Evolutionary conservation across 1,140 invertebrate genomes (phyloP).

Genomic region (Drosophila leontia): DNA sequence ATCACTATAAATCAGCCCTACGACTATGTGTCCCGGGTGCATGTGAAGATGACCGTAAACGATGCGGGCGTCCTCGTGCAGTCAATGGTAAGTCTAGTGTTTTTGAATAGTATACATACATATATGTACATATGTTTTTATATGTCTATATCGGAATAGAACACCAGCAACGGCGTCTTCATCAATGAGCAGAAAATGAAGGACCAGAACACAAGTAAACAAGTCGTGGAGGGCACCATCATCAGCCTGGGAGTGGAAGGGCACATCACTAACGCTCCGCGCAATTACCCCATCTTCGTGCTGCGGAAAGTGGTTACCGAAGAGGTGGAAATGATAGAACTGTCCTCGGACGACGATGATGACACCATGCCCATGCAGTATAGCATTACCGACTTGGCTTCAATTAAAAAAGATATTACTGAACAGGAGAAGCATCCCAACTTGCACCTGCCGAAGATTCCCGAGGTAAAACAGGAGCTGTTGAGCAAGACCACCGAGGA

Average conservation of each 20-base stretch:
- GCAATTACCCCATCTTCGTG: conserved; percentile 39
- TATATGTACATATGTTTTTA: too few species aligned
- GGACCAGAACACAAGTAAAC: neutral
- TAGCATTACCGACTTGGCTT: neutral
- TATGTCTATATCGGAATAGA: conserved; percentile 11
- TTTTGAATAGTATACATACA: too few species aligned
- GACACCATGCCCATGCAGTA: neutral
- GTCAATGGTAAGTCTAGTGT: conserved; percentile 38
- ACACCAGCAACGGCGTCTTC: conserved; percentile 52
- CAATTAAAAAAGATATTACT: neutral
- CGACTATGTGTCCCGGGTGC: conserved; percentile 52
- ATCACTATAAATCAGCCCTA: conserved; percentile 29
- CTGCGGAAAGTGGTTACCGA: conserved; percentile 26
- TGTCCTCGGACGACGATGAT: conserved; percentile 30
- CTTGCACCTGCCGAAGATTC: conserved; percentile 64
- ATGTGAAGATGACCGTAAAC: conserved; percentile 46
- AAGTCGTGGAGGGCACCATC: conserved; percentile 17
- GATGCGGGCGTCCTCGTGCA: conserved; percentile 20
- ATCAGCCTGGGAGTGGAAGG: conserved; percentile 53
- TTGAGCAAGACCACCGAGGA: conserved; percentile 43
- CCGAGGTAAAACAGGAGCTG: conserved; percentile 57
- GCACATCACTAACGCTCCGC: neutral
- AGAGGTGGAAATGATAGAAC: conserved; percentile 6
- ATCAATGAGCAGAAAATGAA: conserved; percentile 25
- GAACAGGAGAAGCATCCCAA: neutral